Percentiles rank a stretch among this genome's conserved stretches.
Conservation (phyloP, 2,797 vertebrate genomes). For the Acipenser transmontanus region DNA sequence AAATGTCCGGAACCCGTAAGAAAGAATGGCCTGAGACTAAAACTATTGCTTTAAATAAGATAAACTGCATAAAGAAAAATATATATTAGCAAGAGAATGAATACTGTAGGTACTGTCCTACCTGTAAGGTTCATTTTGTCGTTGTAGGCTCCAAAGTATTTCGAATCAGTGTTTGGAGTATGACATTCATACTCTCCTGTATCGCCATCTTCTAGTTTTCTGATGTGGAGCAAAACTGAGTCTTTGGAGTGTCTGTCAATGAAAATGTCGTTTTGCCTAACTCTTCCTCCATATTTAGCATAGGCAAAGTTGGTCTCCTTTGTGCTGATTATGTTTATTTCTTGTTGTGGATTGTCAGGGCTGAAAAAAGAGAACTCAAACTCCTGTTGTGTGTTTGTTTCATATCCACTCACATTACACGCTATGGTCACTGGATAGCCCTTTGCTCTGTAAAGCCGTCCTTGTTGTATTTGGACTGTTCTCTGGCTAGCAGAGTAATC, state of each 20-base stretch:
- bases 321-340: conserved; percentile 1
- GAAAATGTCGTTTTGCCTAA: neutral
- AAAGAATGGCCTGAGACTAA: too few relatives aligned
- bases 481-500: neutral
- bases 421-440: neutral
- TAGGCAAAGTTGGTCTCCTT: neutral
- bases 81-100: too few relatives aligned
- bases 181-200: conserved; percentile 9
- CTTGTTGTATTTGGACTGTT: neutral
- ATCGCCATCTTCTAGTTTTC: conserved; percentile 1
- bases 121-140: neutral
- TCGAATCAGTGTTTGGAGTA: neutral
- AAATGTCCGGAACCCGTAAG: too few relatives aligned
- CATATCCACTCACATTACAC: conserved; percentile 1
- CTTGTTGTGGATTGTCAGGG: neutral
- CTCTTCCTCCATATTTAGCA: neutral
- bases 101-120: neutral
- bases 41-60: too few relatives aligned
- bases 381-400: neutral
- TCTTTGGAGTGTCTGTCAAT: neutral
- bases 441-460: neutral
- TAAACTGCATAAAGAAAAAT: too few relatives aligned
- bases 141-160: neutral
- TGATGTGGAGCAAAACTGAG: neutral
- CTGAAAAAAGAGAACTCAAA: neutral